These are phyloP conservation scores for Galaxias olidus DNA, from an alignment of 2,797 vertebrate genomes.

Conservation along the genomic window DNA sequence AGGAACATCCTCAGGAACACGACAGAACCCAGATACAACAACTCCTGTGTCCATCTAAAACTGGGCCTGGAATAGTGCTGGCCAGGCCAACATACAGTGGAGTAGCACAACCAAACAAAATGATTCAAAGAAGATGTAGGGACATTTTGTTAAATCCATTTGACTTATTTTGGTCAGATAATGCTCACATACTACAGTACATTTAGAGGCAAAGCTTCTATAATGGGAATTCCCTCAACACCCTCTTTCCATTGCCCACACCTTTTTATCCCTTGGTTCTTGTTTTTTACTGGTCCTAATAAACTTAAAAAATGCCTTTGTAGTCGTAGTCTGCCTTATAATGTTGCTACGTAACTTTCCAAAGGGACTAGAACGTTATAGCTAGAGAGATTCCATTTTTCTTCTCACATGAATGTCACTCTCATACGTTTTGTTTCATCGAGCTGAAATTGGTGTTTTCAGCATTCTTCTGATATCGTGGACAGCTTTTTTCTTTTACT, in stretches of 20 bases:
- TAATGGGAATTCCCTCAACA: constrained; percentile 2
- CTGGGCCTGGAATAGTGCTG: too few species aligned
- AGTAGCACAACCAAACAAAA: too few species aligned
- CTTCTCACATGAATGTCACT: constrained; percentile 33
- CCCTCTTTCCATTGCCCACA: constrained; percentile 2
- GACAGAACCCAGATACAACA: background rate
- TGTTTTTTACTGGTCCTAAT: constrained; percentile 42
- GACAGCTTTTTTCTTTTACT: background rate
- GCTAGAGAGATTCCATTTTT: constrained; percentile 2
- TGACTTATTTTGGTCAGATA: too few species aligned
- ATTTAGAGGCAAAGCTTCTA: too few species aligned
- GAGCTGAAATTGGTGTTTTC: constrained; percentile 38
- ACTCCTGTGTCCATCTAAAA: too few species aligned
- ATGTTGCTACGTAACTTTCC: constrained; percentile 33
- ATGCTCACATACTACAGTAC: too few species aligned
- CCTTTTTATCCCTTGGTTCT: background rate
- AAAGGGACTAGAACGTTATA: constrained; percentile 35
- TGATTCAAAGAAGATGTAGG: too few species aligned
- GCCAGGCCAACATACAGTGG: too few species aligned
- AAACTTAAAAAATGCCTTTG: constrained; percentile 52
- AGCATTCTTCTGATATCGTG: background rate
- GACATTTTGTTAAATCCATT: too few species aligned
- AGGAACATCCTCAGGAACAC: constrained; percentile 26
- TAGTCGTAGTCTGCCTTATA: constrained; percentile 42
- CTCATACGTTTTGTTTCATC: constrained; percentile 36